Conservation (phyloP, 2,888 invertebrate genomes). For the Pedicia rivosa region DNA sequence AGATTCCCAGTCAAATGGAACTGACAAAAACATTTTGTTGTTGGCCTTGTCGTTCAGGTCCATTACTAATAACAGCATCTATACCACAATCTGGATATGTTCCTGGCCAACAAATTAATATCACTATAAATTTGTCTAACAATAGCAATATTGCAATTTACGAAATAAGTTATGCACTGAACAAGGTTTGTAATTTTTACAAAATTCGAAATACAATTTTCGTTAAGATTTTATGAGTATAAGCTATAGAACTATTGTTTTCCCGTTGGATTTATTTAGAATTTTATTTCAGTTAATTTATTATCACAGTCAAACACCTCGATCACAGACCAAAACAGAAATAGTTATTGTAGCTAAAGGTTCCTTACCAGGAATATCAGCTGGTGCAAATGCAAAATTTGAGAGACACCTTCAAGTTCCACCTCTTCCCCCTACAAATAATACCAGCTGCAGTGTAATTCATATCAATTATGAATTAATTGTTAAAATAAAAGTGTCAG, state of each 20-base stretch:
- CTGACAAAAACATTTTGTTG: conserved; percentile 19
- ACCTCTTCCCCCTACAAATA: conserved; percentile 26
- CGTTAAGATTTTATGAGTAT: too few relatives aligned
- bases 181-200: too few relatives aligned
- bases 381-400: conserved; percentile 17
- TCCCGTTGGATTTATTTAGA: too few relatives aligned
- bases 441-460: conserved; percentile 24
- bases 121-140: conserved; percentile 38
- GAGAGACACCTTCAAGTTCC: conserved; percentile 24
- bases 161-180: conserved; percentile 24
- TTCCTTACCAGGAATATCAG: conserved; percentile 14
- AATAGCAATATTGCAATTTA: conserved; percentile 35
- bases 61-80: conserved; percentile 18
- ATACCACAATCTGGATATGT: conserved; percentile 26
- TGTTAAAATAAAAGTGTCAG: conserved; percentile 22
- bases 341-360: conserved; percentile 21
- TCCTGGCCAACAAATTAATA: conserved; percentile 23
- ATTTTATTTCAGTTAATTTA: too few relatives aligned
- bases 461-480: conserved; percentile 24
- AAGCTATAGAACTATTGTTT: too few relatives aligned
- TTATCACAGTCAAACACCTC: conserved; percentile 18
- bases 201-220: too few relatives aligned
- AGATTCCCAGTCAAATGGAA: conserved; percentile 10
- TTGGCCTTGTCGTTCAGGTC: conserved; percentile 20
- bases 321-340: conserved; percentile 19